Evolutionary conservation across 2,888 invertebrate species (phyloP).

Genomic region (Caenorhabditis parvicauda): DNA sequence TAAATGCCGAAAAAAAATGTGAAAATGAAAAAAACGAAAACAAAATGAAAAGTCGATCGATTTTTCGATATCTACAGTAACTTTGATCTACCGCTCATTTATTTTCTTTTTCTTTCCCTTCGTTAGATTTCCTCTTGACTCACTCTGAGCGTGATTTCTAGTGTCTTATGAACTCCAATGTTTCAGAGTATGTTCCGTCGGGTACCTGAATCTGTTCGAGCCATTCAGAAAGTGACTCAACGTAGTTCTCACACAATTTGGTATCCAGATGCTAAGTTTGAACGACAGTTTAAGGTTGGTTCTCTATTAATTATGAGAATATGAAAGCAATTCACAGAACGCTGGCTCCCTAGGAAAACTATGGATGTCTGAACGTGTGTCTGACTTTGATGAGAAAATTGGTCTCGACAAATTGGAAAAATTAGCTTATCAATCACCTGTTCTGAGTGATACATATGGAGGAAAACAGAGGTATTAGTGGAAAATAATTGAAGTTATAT

Average conservation of each 20-base stretch:
- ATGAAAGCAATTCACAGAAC: constrained; percentile 19
- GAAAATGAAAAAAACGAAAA: too few species aligned
- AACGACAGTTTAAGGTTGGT: constrained; percentile 55
- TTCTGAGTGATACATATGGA: constrained; percentile 42
- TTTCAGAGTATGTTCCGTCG: too few species aligned
- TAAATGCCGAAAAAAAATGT: too few species aligned
- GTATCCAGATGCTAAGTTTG: constrained; percentile 61
- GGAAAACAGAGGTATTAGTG: constrained; percentile 46
- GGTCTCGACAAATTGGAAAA: constrained; percentile 48
- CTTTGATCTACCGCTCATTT: too few species aligned
- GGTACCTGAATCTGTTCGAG: too few species aligned
- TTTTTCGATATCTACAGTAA: too few species aligned
- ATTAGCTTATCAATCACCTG: constrained; percentile 37
- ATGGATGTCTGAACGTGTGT: constrained; percentile 37
- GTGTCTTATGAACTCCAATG: too few species aligned
- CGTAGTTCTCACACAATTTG: constrained; percentile 55
- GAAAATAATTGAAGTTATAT: not conserved
- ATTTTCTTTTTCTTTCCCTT: too few species aligned
- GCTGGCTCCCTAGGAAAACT: constrained; percentile 44
- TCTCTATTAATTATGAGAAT: not conserved
- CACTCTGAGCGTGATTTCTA: too few species aligned
- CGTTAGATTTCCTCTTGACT: too few species aligned
- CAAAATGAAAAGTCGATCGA: too few species aligned
- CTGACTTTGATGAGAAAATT: constrained; percentile 41
- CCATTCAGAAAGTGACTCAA: constrained; percentile 7